Base-by-base conservation (phyloP, 2,797 vertebrate genomes). In the Sparus aurata region DNA sequence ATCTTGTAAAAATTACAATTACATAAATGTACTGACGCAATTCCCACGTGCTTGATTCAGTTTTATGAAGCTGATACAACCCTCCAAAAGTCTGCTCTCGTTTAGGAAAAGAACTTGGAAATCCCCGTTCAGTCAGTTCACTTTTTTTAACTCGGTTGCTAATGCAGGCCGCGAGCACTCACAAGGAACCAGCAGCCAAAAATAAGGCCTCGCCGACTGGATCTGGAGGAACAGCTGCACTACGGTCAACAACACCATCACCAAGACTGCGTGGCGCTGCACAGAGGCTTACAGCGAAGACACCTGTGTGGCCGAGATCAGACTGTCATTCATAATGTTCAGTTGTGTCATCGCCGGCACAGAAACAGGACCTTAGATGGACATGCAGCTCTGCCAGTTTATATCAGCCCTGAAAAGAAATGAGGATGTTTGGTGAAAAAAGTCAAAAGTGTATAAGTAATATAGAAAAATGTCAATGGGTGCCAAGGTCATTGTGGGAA, bases 51-150 rank as follows among this genome's bases (percentile, higher is more conserved):
- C 17, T 73, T 38, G 9, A 25, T 69, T 67, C n/a, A 27, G 4
- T 64, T 54, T 74, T 47, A 30, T 18, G 25, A 62, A 83, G 54
- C 30, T 34, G 11, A 23, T 17, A 49, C 20, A 27, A 30, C 67
- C 46, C 7, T 20, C 65, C 11, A 27, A 47, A 69, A 67, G 43
- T 71, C 41, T 65, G 58, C 46, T 78, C 46, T 57, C 25, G 3
- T 64, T 79, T 53, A 47, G 22, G 54, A 30, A 73, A 50, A 41
- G n/a, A 77, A 6, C 53, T 38, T 80, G 85, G 78, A 87, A 89
- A 87, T 77, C 71, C 79, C 73, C 71, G 20, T 59, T 34, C 20
- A n/a, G 45, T 78, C 64, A n/a, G 25, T 66, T 73, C 17, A 25
- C 69, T 53, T 55, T 60, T 60, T 79, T 34, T 45, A 63, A 70